Percentiles rank a stretch among this genome's conserved stretches.
Evolutionary conservation across 2,888 invertebrate genomes (phyloP).

Genomic region (Temnothorax rugatulus): DNA sequence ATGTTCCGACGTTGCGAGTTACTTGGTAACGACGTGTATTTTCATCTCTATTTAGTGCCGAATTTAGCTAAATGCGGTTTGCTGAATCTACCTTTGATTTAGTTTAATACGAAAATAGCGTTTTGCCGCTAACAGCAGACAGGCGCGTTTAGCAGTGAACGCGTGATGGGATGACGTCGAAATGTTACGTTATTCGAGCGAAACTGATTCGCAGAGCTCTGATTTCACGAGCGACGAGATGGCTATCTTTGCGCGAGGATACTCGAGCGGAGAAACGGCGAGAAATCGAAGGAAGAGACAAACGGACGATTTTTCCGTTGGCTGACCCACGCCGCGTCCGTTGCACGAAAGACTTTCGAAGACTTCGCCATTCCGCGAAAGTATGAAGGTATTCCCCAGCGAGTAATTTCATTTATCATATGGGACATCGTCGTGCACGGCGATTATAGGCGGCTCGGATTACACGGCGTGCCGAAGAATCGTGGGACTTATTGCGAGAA

Average conservation of each 20-base stretch:
- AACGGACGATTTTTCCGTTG: neutral
- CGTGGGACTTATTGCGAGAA: constrained; percentile 16
- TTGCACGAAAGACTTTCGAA: neutral
- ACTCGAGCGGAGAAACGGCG: neutral
- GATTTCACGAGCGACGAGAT: neutral
- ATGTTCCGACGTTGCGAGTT: neutral
- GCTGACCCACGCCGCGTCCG: neutral
- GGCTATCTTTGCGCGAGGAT: neutral
- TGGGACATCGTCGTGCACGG: neutral
- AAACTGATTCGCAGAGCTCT: neutral
- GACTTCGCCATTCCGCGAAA: constrained; percentile 5
- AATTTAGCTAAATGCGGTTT: neutral
- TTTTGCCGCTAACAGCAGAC: constrained; percentile 1
- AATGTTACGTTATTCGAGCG: neutral
- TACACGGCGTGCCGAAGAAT: constrained; percentile 13
- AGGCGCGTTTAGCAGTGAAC: neutral
- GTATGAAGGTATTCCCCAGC: constrained; percentile 26
- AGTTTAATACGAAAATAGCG: constrained; percentile 10
- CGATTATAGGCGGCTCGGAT: constrained; percentile 25
- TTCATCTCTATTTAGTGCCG: neutral
- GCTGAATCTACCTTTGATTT: constrained; percentile 21
- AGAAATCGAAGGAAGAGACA: neutral
- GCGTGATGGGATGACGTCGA: constrained; percentile 6
- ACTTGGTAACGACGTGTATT: neutral
- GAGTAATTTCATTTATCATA: constrained; percentile 51